These are phyloP conservation scores for Zeuzera pyrina DNA, from an alignment of 2,888 invertebrate genomes.

Conservation along the genomic window DNA sequence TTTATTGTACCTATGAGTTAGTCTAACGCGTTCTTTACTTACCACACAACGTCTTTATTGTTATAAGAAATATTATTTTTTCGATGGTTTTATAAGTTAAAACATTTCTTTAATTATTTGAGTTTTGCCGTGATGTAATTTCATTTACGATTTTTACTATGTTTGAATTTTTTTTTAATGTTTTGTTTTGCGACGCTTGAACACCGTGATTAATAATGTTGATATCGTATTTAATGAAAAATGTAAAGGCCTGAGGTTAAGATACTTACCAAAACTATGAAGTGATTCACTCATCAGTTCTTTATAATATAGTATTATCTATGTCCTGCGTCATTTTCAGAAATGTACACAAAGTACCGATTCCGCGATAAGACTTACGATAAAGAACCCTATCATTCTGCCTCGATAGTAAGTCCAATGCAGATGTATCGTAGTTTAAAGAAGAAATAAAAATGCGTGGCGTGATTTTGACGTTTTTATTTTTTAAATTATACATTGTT, in stretches of 20 bases:
- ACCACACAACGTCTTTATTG: no score
- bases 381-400: conserved; percentile 58
- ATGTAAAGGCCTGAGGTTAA: no score
- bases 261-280: no score
- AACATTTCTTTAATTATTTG: no score
- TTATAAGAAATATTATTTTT: no score
- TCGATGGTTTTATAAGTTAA: no score
- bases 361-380: conserved; percentile 49
- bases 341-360: conserved; percentile 44
- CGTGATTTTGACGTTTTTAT: conserved; percentile 33
- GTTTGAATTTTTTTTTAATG: not conserved
- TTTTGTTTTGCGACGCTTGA: not conserved
- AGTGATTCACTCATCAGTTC: not conserved
- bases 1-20: no score
- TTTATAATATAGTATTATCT: no score
- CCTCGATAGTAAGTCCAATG: conserved; percentile 41
- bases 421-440: conserved; percentile 29
- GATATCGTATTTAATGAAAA: not conserved
- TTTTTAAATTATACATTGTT: conserved; percentile 32
- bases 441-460: conserved; percentile 43
- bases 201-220: not conserved
- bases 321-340: conserved; percentile 55
- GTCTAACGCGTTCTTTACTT: no score
- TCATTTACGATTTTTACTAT: no score
- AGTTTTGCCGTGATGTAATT: no score